Base-by-base conservation (phyloP, 2,888 invertebrate species). In the Lymantria dispar region DNA sequence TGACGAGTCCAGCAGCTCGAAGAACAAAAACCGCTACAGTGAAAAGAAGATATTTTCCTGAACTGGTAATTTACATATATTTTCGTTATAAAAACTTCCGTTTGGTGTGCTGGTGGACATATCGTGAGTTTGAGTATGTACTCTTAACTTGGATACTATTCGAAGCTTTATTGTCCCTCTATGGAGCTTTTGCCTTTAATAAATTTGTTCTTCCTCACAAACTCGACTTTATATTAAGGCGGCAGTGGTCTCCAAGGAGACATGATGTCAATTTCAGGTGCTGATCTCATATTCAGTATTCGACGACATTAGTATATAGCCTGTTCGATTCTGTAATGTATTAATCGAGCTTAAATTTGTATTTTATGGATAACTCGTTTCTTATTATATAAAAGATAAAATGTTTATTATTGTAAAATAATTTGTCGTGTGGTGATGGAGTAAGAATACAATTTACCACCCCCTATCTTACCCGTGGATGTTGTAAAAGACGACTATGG, bases 31-130 rank as follows among this genome's bases (percentile, higher is more conserved):
- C 74, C 71, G 68, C 74, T 67, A 67, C 69, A 72, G 68, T 75
- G 70, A 76, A 70, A 81, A 76, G 73, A 80, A 75, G 63, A 78
- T 81, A 77, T 22, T 76, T 81, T 76, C 79, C 72, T 78, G 78
- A 82, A 76, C 69, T 73, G 69, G 74, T 78, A 78, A 85, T 89
- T 86, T 88, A 79, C 87, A 88, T 87, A 85, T 76, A 87, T 87
- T 88, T 86, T 84, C 79, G 80, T 84, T 83, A 85, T 85, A 85
- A 81, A 70, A 79, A 85, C 87, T 87, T 89, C 88, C 88, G 86
- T 83, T 80, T 74, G 69, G 66, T 75, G 62, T 64, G 75, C 72
- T 65, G 68, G 68, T 73, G 78, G 77, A 76, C 76, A 76, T 83
- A 81, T 83, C 83, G 84, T 80, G 82, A 76, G 60, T 66, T 66